Evolutionary conservation across 2,888 invertebrate species (phyloP).

Genomic region (Odontothrips loti): DNA sequence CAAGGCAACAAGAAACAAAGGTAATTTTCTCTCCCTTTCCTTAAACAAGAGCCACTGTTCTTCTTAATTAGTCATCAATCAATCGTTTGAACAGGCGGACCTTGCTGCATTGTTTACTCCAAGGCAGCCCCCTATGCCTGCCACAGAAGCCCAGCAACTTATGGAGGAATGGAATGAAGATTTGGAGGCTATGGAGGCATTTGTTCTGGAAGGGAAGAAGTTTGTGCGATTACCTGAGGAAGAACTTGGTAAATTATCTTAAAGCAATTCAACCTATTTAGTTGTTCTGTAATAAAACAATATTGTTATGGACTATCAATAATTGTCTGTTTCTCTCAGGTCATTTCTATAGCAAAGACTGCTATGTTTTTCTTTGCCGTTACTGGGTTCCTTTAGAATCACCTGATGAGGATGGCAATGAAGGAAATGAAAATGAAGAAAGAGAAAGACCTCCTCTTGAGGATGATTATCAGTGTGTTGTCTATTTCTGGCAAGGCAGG

Average conservation of each 20-base stretch:
- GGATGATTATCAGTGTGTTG: conserved; percentile 85
- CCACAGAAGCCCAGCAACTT: conserved; percentile 77
- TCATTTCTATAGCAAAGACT: conserved; percentile 88
- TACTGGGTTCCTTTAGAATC: conserved; percentile 79
- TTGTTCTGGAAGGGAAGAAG: conserved; percentile 93
- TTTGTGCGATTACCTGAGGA: conserved; percentile 95
- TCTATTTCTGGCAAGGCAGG: conserved; percentile 99
- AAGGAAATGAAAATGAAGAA: conserved; percentile 46
- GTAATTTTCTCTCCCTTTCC: conserved; percentile 42
- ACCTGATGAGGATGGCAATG: conserved; percentile 52
- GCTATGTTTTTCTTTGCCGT: conserved; percentile 96
- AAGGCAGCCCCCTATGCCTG: conserved; percentile 82
- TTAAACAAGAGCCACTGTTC: not conserved
- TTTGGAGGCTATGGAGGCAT: conserved; percentile 94
- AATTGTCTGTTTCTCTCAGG: conserved; percentile 46
- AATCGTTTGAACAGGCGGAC: conserved; percentile 63
- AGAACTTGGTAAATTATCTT: conserved; percentile 63
- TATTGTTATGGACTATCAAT: not conserved
- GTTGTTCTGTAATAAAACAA: not conserved
- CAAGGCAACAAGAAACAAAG: conserved; percentile 81
- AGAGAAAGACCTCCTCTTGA: conserved; percentile 49
- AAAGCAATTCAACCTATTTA: not conserved
- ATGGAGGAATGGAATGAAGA: conserved; percentile 98
- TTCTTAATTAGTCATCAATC: conserved; percentile 40
- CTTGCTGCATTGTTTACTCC: conserved; percentile 93